These are phyloP conservation scores for Andinoacara biseriatus DNA, from an alignment of 2,113 vertebrate species.

Conservation along the genomic window DNA sequence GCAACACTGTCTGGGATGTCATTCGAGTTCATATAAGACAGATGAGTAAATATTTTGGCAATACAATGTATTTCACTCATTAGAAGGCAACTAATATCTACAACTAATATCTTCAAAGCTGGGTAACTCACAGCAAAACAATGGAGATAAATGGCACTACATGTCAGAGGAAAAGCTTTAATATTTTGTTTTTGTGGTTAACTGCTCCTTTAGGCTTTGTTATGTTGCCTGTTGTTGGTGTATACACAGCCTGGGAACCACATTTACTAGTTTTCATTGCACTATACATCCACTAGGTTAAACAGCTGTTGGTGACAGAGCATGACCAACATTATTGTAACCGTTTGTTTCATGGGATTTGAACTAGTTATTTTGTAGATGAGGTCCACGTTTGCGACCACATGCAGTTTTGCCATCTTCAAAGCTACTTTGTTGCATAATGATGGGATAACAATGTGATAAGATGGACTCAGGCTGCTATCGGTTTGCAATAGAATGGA, in stretches of 20 bases:
- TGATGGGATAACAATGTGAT: neutral
- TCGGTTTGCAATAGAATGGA: neutral
- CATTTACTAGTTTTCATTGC: neutral
- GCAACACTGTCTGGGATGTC: too few species aligned
- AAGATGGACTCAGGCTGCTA: neutral
- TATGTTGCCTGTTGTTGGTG: neutral
- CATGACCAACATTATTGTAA: neutral
- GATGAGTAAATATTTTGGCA: too few species aligned
- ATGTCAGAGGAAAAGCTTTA: neutral
- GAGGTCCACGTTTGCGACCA: neutral
- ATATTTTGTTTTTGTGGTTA: neutral
- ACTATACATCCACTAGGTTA: neutral
- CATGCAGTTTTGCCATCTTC: neutral
- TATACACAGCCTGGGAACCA: neutral
- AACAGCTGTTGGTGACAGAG: neutral
- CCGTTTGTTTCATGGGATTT: neutral
- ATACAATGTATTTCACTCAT: neutral
- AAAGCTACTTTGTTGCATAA: neutral
- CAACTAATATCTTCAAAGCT: neutral
- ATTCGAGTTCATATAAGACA: too few species aligned
- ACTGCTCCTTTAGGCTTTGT: neutral
- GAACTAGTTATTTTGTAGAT: neutral
- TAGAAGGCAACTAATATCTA: neutral
- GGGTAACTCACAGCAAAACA: neutral
- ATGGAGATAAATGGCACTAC: neutral